A percentile compares a stretch with the other conserved stretches of the same genome.
These are phyloP conservation scores for Irena cyanogastra DNA, from an alignment of 2,113 vertebrate species.

Conservation along the genomic window DNA sequence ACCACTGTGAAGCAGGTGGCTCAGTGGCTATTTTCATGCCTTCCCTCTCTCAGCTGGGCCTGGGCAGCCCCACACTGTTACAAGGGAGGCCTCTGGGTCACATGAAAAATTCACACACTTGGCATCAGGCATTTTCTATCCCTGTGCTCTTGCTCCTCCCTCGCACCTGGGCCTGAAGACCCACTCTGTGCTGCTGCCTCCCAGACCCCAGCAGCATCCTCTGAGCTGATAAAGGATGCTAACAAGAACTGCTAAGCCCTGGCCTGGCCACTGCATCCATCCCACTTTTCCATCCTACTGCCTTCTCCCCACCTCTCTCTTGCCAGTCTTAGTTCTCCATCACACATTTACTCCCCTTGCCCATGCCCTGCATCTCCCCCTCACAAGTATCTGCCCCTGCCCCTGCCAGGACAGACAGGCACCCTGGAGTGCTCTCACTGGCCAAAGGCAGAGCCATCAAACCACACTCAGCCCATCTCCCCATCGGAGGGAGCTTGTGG, in stretches of 20 bases:
- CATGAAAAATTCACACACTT: background rate
- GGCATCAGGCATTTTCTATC: background rate
- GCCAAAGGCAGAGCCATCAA: background rate
- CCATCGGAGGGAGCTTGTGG: background rate
- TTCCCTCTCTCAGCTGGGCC: constrained; percentile 16
- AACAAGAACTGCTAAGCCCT: background rate
- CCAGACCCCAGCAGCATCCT: background rate
- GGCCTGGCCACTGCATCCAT: background rate
- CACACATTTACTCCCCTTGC: rapidly evolving
- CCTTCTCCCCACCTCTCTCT: background rate
- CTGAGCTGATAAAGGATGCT: background rate
- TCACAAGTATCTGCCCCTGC: background rate
- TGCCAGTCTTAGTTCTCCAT: background rate
- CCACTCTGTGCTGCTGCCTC: rapidly evolving
- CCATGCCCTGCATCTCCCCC: background rate
- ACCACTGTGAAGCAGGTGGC: constrained; percentile 43
- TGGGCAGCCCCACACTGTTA: background rate
- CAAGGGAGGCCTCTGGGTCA: background rate
- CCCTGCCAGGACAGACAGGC: rapidly evolving
- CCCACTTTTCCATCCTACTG: background rate
- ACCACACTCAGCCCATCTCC: rapidly evolving
- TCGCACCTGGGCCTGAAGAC: background rate
- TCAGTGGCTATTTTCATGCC: constrained; percentile 15
- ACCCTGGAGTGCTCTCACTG: rapidly evolving
- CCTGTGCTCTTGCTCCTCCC: background rate